phyloP scores from a whole-genome alignment of 23 tunicate species.

The Halocynthia roretzi region DNA sequence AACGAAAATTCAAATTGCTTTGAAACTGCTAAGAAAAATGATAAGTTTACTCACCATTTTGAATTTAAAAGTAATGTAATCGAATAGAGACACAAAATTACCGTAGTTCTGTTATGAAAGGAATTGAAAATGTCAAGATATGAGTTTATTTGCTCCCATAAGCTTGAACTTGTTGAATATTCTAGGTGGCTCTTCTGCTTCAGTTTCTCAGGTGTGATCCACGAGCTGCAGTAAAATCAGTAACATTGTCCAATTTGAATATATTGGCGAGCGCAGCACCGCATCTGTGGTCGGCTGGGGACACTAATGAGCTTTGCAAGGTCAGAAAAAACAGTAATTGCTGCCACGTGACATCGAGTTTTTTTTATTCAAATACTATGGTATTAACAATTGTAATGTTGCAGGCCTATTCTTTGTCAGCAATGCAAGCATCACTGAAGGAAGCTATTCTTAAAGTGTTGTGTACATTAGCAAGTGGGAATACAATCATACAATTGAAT shows the following conservation, averaged over 20 bases:
- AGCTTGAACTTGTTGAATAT: not conserved
- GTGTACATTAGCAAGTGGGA: conserved; percentile 36
- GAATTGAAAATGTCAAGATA: no score
- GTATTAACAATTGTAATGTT: conserved; percentile 6
- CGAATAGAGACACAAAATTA: no score
- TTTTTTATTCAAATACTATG: no score
- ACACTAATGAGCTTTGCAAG: conserved; percentile 56
- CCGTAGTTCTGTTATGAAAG: no score
- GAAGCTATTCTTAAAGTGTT: conserved; percentile 52
- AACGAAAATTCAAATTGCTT: no score
- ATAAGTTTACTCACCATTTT: no score
- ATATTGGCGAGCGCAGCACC: conserved; percentile 66
- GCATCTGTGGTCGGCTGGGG: conserved; percentile 68
- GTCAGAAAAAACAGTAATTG: conserved; percentile 22
- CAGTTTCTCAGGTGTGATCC: conserved; percentile 84
- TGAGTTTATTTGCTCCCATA: no score
- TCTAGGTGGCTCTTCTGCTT: conserved; percentile 61
- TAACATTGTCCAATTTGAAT: conserved; percentile 60
- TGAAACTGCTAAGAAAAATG: no score
- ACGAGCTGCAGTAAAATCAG: conserved; percentile 58
- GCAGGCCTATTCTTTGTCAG: conserved; percentile 53
- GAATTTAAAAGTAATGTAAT: no score
- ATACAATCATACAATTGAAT: conserved; percentile 12
- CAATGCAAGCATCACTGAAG: conserved; percentile 48
- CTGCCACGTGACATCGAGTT: no score